Evolutionary conservation across 2,888 invertebrate species (phyloP).

Genomic region (Criorhina ranunculi): DNA sequence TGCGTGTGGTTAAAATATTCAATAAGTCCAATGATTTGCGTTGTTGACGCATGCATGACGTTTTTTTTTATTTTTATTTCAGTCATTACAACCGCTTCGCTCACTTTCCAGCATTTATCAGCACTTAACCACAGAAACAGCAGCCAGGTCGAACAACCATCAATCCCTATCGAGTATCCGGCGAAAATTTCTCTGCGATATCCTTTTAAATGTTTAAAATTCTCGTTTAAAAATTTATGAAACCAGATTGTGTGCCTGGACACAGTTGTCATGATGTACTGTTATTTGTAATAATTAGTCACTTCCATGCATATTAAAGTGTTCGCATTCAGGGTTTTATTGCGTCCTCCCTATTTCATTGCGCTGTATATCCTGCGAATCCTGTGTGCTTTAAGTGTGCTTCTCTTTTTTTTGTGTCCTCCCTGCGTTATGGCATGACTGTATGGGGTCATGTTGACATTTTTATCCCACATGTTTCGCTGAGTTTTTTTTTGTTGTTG

Average conservation of each 20-base stretch:
- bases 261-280: slow-evolving; percentile 53
- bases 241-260: slow-evolving; percentile 41
- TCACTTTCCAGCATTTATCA: slow-evolving; percentile 37
- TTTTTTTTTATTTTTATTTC: slow-evolving; percentile 4
- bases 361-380: background rate
- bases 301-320: slow-evolving; percentile 69
- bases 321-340: slow-evolving; percentile 38
- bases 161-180: slow-evolving; percentile 30
- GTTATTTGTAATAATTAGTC: slow-evolving; percentile 69
- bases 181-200: slow-evolving; percentile 22
- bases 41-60: slow-evolving; percentile 59
- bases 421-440: slow-evolving; percentile 36
- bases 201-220: slow-evolving; percentile 53
- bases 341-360: background rate
- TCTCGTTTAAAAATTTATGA: slow-evolving; percentile 58
- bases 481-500: slow-evolving; percentile 15
- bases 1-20: slow-evolving; percentile 61
- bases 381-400: slow-evolving; percentile 31
- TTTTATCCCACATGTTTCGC: slow-evolving; percentile 68
- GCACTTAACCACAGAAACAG: slow-evolving; percentile 50
- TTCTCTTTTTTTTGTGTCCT: slow-evolving; percentile 24
- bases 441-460: slow-evolving; percentile 67
- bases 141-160: slow-evolving; percentile 43
- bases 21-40: slow-evolving; percentile 61
- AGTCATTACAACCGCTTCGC: background rate